These are phyloP conservation scores for Cuniculus paca DNA, from an alignment of 2,797 vertebrate species.

Conservation along the genomic window DNA sequence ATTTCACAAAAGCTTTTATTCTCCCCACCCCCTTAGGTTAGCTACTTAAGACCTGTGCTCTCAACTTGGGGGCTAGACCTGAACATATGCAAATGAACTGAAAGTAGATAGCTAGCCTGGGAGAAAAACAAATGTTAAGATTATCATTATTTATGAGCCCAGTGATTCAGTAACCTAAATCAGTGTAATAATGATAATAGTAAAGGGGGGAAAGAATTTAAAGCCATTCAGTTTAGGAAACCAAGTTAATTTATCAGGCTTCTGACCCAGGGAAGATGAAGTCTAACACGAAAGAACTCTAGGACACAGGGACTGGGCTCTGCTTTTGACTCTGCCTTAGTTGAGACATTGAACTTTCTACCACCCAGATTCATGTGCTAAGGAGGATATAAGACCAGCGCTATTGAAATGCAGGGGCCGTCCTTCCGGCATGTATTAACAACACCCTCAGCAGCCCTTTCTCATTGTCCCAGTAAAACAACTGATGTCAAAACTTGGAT, in stretches of 20 bases:
- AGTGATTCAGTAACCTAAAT: not conserved
- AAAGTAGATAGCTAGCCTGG: not conserved
- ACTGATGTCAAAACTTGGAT: not conserved
- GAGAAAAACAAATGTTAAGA: constrained; percentile 20
- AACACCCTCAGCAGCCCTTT: not conserved
- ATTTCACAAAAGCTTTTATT: constrained; percentile 25
- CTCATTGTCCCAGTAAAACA: not conserved
- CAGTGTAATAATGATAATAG: constrained; percentile 4
- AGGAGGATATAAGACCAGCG: not conserved
- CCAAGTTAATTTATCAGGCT: not conserved
- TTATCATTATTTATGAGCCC: not conserved
- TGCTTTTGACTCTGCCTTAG: not conserved
- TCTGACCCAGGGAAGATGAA: not conserved
- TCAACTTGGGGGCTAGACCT: not conserved
- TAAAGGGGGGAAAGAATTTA: not conserved
- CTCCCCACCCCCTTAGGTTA: not conserved
- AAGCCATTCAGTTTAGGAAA: constrained; percentile 31
- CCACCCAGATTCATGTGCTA: not conserved
- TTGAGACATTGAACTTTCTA: not conserved
- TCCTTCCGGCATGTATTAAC: not conserved
- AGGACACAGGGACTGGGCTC: not conserved
- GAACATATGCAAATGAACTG: not conserved
- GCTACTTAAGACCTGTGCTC: not conserved
- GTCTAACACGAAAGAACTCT: not conserved
- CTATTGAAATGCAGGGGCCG: not conserved